Evolutionary conservation across 2,888 invertebrate species (phyloP), one percentile per base, ranked within the genome.

Genomic region (Mythimna albipuncta): DNA sequence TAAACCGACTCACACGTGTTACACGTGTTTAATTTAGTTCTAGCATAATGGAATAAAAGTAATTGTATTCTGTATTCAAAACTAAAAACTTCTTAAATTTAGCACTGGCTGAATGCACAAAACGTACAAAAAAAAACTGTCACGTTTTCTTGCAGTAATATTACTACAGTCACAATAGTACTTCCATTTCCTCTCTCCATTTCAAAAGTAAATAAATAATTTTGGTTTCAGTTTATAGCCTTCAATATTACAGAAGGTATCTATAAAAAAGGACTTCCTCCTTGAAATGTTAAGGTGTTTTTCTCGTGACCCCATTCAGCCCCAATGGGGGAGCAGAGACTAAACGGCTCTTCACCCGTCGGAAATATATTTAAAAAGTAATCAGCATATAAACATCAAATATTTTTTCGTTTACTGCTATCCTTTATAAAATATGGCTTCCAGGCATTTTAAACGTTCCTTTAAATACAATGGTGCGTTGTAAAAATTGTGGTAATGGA

Each of bases 141-240:
- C 68, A 70, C 72, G 62, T 64, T 63, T 61, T 64, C 68, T 47
- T 13, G 67, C 54, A 52, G 69, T 58, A 26, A 55, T 11, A 59
- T 68, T 32, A 32, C 32, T 44, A 64, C 55, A 35, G 47, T 76
- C 65, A 59, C 52, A 55, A 66, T 57, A 21, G 66, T 72, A 26
- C 69, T 67, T 75, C 63, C 47, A 79, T 69, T 75, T 72, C 64
- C 69, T 85, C 64, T 71, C 44, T 54, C 32, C 21, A 35, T 54
- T 81, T 16, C 21, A 26, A n/a, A 64, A 52, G 21, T 64, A 55
- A 59, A 58, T 65, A 72, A 72, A 38, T 69, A 61, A 6, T 70
- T 35, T 26, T n/a, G 59, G 16, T 66, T 62, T 73, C 35, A 58
- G 26, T 47, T 52, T 26, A 61, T 59, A 69, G 32, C 41, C 21